A percentile compares a stretch with the other conserved stretches of the same genome.
Conservation (phyloP, 2,888 invertebrate genomes). For the Philaethria dido region DNA sequence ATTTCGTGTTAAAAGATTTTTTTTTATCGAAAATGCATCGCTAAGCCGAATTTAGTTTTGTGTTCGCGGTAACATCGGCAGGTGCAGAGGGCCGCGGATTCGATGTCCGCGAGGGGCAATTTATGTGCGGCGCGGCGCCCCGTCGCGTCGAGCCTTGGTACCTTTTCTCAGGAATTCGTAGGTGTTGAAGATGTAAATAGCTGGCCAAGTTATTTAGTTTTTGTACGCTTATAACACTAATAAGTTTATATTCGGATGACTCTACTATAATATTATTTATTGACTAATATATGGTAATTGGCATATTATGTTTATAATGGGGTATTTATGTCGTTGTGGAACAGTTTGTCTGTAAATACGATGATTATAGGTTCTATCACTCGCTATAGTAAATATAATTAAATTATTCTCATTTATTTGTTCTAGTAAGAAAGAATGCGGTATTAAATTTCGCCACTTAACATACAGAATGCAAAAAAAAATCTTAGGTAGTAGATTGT, state of each 20-base stretch:
- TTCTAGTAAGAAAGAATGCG: no score
- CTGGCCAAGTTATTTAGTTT: conserved; percentile 33
- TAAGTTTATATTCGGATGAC: conserved; percentile 5
- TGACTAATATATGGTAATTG: no score
- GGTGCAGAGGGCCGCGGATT: conserved; percentile 39
- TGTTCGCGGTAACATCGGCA: conserved; percentile 40
- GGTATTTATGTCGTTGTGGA: no score
- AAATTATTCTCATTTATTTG: no score
- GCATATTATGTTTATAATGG: no score
- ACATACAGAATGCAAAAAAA: no score
- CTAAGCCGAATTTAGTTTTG: conserved; percentile 27
- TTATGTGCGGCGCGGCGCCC: conserved; percentile 43
- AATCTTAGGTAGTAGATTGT: no score
- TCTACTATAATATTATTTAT: neutral
- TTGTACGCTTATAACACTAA: conserved; percentile 10
- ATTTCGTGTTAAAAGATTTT: neutral
- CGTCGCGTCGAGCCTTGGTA: conserved; percentile 36
- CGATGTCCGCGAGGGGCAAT: conserved; percentile 43
- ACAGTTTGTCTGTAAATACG: no score
- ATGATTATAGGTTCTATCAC: no score
- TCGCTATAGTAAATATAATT: no score
- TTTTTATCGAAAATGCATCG: conserved; percentile 1
- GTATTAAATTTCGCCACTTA: no score
- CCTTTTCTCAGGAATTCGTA: conserved; percentile 33
- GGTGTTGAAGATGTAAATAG: conserved; percentile 43